These are phyloP conservation scores for Graptemys geographica DNA, from an alignment of 2,797 vertebrate species.

Conservation along the genomic window DNA sequence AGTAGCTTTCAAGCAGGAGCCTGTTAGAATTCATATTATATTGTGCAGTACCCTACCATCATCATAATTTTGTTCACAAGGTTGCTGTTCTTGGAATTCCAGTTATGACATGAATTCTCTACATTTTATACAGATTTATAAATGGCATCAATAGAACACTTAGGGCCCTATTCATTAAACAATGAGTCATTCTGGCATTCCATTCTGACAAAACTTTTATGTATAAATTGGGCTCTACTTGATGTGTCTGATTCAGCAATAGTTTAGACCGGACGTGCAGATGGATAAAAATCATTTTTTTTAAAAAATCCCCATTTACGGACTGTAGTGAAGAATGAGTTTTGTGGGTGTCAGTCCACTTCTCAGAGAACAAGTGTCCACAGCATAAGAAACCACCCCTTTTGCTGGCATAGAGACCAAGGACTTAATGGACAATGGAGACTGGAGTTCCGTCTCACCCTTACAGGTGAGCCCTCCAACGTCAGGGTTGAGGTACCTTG, in stretches of 20 bases:
- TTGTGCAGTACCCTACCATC: conserved; percentile 26
- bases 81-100: conserved; percentile 71
- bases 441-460: background rate
- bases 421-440: background rate
- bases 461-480: background rate
- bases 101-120: conserved; percentile 77
- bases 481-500: background rate
- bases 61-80: conserved; percentile 30
- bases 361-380: background rate
- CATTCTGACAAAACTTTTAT: conserved; percentile 64
- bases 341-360: background rate
- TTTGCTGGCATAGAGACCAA: background rate
- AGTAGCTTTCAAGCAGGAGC: conserved; percentile 48
- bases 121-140: conserved; percentile 67
- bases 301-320: background rate
- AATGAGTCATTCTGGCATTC: conserved; percentile 77
- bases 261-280: conserved; percentile 45
- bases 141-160: conserved; percentile 75
- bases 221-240: conserved; percentile 52
- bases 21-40: background rate
- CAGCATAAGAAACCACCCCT: background rate
- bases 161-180: conserved; percentile 74
- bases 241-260: conserved; percentile 36
- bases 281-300: background rate
- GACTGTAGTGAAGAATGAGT: background rate